Evolutionary conservation across 2,797 vertebrate genomes (phyloP), one percentile per base, ranked within the genome.

Genomic region (Protonibea diacanthus): DNA sequence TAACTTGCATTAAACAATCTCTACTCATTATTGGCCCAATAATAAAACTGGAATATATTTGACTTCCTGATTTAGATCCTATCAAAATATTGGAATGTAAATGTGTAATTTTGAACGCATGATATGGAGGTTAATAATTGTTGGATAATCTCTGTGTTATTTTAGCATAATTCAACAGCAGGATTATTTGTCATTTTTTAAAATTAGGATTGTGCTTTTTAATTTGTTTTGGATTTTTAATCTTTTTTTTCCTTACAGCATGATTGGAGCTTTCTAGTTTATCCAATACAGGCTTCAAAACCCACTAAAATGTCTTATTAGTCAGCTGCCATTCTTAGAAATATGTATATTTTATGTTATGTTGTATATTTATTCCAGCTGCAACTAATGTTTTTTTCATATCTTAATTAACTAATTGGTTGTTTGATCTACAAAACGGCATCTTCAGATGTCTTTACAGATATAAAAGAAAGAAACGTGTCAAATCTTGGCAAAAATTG

Each of bases 41-140:
- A 92, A 96, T 95, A 93, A 88, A 92, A 91, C 87, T 76, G 87
- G 89, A 93, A 93, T 93, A 92, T 84, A 97, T 93, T 93, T 91
- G 86, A 92, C 91, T 93, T 92, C 87, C 89, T 92, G 87, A 90
- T 94, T 93, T 90, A 92, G 89, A 94, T 92, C 78, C 76, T 93
- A 92, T 93, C 87, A 94, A 94, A 92, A 93, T 90, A 93, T 93
- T 92, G 90, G 89, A 93, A 91, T 92, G 81, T 89, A 91, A 93
- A 92, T 93, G 89, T 92, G 73, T 84, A 56, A 93, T 91, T 92
- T 79, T 84, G 57, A 89, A 91, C 18, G 63, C 63, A 90, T 92
- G 87, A 93, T 92, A 92, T 71, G 77, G 78, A 89, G 71, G 84
- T 79, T 84, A 86, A 90, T 91, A 89, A 89, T 88, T 87, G 87